Conservation (phyloP, 2,797 vertebrate genomes). For the Pyrocephalus nanus region DNA sequence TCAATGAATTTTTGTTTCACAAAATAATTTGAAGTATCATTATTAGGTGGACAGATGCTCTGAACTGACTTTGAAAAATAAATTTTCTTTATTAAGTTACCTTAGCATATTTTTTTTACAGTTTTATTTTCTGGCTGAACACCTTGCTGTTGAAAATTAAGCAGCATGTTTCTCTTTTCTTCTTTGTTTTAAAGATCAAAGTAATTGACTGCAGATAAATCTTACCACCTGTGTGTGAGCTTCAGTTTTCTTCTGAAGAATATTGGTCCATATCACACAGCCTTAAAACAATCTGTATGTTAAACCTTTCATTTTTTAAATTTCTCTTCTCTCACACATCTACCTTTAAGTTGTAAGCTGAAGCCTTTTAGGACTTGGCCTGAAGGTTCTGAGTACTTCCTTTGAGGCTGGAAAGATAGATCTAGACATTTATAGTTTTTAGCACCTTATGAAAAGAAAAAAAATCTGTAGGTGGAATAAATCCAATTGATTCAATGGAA, state of each 20-base stretch:
- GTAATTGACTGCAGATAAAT: not conserved
- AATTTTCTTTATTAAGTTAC: not conserved
- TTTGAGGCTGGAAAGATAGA: not conserved
- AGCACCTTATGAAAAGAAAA: not conserved
- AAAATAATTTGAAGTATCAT: not conserved
- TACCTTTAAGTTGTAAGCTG: not conserved
- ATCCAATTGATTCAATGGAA: not conserved
- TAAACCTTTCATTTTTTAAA: not conserved
- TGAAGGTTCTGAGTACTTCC: not conserved
- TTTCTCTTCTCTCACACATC: not conserved
- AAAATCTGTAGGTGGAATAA: not conserved
- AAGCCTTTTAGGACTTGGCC: not conserved
- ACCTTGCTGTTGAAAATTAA: not conserved
- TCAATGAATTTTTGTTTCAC: not conserved
- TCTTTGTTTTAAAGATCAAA: not conserved
- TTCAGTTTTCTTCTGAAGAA: not conserved
- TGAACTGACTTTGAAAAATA: not conserved
- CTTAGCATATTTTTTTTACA: not conserved
- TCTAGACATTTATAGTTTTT: not conserved
- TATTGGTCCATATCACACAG: not conserved
- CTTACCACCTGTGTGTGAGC: not conserved
- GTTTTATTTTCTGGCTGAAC: not conserved
- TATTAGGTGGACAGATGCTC: not conserved
- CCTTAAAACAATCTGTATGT: not conserved
- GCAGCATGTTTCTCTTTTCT: not conserved